Conservation (phyloP, 2,797 vertebrate genomes). For the Manis pentadactyla region DNA sequence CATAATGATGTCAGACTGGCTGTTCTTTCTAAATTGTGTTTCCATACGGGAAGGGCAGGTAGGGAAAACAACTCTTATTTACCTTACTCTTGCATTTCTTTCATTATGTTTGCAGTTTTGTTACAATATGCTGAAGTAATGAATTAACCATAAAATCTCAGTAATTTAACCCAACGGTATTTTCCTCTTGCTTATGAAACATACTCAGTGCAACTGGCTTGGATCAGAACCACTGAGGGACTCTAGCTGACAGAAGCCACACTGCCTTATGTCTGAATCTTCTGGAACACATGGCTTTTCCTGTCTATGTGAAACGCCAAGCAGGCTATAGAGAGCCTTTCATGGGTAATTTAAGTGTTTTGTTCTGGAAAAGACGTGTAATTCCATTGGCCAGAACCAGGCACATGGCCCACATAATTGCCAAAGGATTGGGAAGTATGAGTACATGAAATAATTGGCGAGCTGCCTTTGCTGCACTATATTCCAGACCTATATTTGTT, state of each 20-base stretch:
- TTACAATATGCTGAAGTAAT: neutral
- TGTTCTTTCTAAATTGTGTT: constrained; percentile 21
- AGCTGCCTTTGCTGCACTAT: neutral
- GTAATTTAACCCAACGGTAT: neutral
- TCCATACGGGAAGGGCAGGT: neutral
- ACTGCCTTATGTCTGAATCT: neutral
- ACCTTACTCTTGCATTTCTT: neutral
- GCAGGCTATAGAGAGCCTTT: neutral
- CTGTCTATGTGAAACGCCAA: neutral
- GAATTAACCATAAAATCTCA: neutral
- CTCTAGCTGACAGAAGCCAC: neutral
- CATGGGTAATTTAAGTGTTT: neutral
- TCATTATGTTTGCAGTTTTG: neutral
- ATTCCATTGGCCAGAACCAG: neutral
- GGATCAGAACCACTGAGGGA: neutral
- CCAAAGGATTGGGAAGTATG: neutral
- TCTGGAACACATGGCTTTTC: neutral
- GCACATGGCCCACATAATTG: neutral
- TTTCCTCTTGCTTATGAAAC: neutral
- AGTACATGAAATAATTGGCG: neutral
- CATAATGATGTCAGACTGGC: neutral
- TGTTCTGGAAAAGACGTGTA: neutral
- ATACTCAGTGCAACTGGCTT: neutral
- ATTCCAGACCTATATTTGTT: neutral
- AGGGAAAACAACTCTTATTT: neutral